phyloP scores from a whole-genome alignment of 2,113 vertebrate species.

The Mugil cephalus region DNA sequence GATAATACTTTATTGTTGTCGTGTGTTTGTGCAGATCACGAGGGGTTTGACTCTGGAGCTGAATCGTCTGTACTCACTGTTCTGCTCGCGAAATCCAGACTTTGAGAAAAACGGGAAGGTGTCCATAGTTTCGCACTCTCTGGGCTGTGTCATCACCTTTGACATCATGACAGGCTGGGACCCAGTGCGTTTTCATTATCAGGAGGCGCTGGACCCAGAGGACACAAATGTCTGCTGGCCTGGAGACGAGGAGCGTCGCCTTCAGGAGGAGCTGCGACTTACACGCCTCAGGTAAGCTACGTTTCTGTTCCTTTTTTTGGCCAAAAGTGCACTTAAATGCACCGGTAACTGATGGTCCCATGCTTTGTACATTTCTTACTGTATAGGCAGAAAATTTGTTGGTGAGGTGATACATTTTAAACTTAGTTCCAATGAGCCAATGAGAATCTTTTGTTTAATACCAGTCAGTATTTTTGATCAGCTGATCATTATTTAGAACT shows the following conservation, averaged over 20 bases:
- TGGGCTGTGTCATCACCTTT: conserved; percentile 97
- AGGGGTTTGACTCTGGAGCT: conserved; percentile 95
- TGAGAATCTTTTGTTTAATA: no score
- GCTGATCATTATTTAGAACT: no score
- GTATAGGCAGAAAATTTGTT: no score
- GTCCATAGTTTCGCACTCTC: conserved; percentile 94
- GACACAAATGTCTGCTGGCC: conserved; percentile 85
- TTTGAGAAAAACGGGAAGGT: conserved; percentile 95
- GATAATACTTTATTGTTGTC: conserved; percentile 2
- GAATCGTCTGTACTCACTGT: conserved; percentile 94
- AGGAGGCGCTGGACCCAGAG: conserved; percentile 87
- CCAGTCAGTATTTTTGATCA: no score
- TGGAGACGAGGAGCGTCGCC: conserved; percentile 87
- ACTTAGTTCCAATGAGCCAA: no score
- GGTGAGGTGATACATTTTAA: no score
- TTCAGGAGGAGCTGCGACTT: conserved; percentile 90
- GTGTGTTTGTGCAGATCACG: conserved; percentile 86
- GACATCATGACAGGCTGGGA: conserved; percentile 99
- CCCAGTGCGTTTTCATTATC: conserved; percentile 90
- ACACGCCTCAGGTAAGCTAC: conserved; percentile 89
- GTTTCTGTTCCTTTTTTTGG: neutral
- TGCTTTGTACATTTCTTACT: no score
- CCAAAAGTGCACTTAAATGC: neutral
- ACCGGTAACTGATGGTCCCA: no score
- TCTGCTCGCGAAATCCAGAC: conserved; percentile 95